These are phyloP conservation scores for Eupithecia dodoneata DNA, from an alignment of 2,888 invertebrate genomes.

Conservation along the genomic window DNA sequence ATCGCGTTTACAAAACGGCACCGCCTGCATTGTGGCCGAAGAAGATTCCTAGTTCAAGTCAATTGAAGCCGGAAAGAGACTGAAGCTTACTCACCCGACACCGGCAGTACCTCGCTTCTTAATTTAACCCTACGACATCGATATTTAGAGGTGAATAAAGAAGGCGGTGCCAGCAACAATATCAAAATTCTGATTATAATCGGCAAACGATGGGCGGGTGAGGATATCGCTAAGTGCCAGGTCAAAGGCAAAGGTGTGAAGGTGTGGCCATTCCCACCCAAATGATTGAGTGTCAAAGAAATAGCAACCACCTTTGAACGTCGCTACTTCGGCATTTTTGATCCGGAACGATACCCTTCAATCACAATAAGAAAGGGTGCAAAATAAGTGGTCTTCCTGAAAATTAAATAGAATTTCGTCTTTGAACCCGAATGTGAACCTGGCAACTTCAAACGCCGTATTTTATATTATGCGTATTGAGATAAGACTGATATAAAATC, in stretches of 20 bases:
- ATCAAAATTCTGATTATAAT: constrained; percentile 42
- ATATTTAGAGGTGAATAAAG: constrained; percentile 61
- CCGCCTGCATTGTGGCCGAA: constrained; percentile 77
- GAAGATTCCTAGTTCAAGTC: constrained; percentile 67
- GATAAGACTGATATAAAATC: constrained; percentile 65
- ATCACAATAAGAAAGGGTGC: constrained; percentile 31
- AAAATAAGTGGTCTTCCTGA: constrained; percentile 26
- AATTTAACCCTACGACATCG: constrained; percentile 65
- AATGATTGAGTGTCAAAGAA: constrained; percentile 51
- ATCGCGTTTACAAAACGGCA: constrained; percentile 82
- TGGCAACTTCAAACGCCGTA: constrained; percentile 52
- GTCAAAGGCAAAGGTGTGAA: constrained; percentile 50
- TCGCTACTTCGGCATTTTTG: constrained; percentile 45
- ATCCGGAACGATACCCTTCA: constrained; percentile 38
- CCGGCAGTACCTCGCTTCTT: constrained; percentile 48
- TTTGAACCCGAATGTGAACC: constrained; percentile 32
- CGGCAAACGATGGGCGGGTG: constrained; percentile 49
- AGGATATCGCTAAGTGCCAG: constrained; percentile 48
- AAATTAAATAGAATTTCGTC: constrained; percentile 27
- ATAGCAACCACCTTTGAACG: constrained; percentile 43
- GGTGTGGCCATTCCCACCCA: constrained; percentile 53
- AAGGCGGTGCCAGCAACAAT: constrained; percentile 48
- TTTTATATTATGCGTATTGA: constrained; percentile 60
- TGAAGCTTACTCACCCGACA: constrained; percentile 68
- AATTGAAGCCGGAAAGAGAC: constrained; percentile 70